Percentiles rank a stretch among this genome's conserved stretches.
These are phyloP conservation scores for Drosophila kikkawai DNA, from an alignment of 1,140 invertebrate species.

Conservation along the genomic window DNA sequence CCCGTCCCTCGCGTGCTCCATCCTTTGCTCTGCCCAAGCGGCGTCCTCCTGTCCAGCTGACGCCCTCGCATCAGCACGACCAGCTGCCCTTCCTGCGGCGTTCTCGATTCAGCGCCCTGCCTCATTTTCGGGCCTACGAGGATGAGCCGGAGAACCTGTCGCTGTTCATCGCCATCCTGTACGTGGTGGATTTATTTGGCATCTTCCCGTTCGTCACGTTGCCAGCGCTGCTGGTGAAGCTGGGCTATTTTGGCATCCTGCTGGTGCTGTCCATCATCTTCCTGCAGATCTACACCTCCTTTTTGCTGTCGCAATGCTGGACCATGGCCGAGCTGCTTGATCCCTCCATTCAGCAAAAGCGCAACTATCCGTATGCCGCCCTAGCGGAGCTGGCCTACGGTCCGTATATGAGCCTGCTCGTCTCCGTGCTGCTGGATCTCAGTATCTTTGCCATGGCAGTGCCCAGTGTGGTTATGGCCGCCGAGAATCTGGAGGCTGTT, in stretches of 20 bases:
- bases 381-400: slow-evolving; percentile 90
- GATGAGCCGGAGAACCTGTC: slow-evolving; percentile 80
- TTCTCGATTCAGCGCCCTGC: slow-evolving; percentile 76
- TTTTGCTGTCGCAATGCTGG: slow-evolving; percentile 91
- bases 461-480: slow-evolving; percentile 91
- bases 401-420: slow-evolving; percentile 86
- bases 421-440: slow-evolving; percentile 89
- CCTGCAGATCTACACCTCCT: slow-evolving; percentile 91
- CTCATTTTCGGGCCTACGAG: slow-evolving; percentile 70
- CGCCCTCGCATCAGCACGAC: slow-evolving; percentile 74
- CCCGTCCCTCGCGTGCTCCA: slow-evolving; percentile 66
- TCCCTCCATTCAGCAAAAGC: slow-evolving; percentile 89
- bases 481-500: slow-evolving; percentile 91
- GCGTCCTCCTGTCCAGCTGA: slow-evolving; percentile 52
- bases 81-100: slow-evolving; percentile 77
- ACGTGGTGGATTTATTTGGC: slow-evolving; percentile 92
- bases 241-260: slow-evolving; percentile 90
- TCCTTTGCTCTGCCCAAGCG: slow-evolving; percentile 71
- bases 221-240: slow-evolving; percentile 89
- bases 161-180: slow-evolving; percentile 89
- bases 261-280: slow-evolving; percentile 88
- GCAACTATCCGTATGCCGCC: slow-evolving; percentile 91
- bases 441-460: slow-evolving; percentile 91
- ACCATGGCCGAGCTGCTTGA: slow-evolving; percentile 89
- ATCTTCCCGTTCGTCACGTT: slow-evolving; percentile 92